Evolutionary conservation across 2,797 vertebrate genomes (phyloP).

Genomic region (Gallinago solitaria): DNA sequence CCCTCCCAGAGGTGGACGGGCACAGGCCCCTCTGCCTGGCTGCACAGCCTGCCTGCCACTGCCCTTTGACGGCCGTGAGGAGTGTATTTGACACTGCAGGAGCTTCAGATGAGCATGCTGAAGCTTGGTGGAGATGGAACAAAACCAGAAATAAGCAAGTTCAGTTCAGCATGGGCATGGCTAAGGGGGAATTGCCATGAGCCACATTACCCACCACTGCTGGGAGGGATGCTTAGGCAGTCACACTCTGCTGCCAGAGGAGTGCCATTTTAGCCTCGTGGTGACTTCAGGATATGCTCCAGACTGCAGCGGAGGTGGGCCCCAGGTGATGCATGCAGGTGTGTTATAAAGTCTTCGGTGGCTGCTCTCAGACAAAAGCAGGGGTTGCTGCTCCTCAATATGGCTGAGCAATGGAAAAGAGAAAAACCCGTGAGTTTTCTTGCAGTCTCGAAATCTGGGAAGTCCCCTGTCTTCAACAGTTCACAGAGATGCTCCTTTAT

Average conservation of each 20-base stretch:
- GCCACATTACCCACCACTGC: rapidly evolving
- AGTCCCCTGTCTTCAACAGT: not conserved
- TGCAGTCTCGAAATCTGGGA: not conserved
- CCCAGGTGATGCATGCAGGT: not conserved
- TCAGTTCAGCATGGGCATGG: not conserved
- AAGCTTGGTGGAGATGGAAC: not conserved
- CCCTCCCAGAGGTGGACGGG: not conserved
- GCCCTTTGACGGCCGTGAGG: not conserved
- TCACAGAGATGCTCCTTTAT: not conserved
- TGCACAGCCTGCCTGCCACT: not conserved
- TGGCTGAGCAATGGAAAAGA: not conserved
- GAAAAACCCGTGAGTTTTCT: not conserved
- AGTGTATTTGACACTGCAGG: rapidly evolving
- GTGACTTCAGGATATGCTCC: not conserved
- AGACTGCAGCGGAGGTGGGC: not conserved
- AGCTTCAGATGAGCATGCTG: not conserved
- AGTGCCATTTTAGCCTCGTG: rapidly evolving
- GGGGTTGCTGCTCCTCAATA: not conserved
- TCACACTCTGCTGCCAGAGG: not conserved
- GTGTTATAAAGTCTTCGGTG: not conserved
- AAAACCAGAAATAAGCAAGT: not conserved
- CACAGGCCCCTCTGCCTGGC: not conserved
- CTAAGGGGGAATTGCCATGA: not conserved
- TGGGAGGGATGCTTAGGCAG: not conserved
- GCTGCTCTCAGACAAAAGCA: not conserved